These are phyloP conservation scores for Ceratosolen fusciceps DNA, from an alignment of 1,140 invertebrate genomes.

Conservation along the genomic window DNA sequence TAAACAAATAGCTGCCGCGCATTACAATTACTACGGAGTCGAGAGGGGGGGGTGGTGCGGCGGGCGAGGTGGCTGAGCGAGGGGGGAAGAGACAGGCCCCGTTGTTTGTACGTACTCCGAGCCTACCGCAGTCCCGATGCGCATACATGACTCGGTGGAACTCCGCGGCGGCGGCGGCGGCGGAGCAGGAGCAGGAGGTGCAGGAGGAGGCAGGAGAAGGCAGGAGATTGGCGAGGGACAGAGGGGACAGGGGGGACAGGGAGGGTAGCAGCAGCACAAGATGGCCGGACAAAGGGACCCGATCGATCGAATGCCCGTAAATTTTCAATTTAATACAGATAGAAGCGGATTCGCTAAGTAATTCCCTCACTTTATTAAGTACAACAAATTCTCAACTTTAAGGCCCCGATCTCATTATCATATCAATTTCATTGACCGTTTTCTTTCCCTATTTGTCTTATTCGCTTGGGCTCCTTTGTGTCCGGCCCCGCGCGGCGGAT, in stretches of 20 bases:
- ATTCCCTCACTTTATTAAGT: background rate
- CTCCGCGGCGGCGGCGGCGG: too few species aligned
- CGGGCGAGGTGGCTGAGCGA: too few species aligned
- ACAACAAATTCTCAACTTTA: background rate
- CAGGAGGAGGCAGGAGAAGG: too few species aligned
- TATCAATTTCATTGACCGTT: background rate
- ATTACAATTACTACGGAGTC: constrained; percentile 10
- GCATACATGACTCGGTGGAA: background rate
- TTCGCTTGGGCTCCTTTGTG: too few species aligned
- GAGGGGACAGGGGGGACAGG: too few species aligned
- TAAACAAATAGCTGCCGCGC: constrained; percentile 28
- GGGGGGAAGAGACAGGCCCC: constrained; percentile 22
- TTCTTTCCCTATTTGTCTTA: too few species aligned
- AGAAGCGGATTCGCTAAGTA: background rate
- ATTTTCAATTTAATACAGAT: constrained; percentile 21
- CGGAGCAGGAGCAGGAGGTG: too few species aligned
- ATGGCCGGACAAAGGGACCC: background rate
- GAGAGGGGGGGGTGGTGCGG: too few species aligned
- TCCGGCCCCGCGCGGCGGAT: too few species aligned
- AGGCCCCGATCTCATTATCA: background rate
- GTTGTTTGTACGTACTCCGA: too few species aligned
- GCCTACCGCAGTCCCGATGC: background rate
- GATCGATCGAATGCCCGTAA: background rate
- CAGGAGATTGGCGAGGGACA: too few species aligned
- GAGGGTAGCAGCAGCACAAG: too few species aligned